These are phyloP conservation scores for Umimayanthus kanabou DNA, from an alignment of 92 coral and sea anemone genomes.

Conservation along the genomic window DNA sequence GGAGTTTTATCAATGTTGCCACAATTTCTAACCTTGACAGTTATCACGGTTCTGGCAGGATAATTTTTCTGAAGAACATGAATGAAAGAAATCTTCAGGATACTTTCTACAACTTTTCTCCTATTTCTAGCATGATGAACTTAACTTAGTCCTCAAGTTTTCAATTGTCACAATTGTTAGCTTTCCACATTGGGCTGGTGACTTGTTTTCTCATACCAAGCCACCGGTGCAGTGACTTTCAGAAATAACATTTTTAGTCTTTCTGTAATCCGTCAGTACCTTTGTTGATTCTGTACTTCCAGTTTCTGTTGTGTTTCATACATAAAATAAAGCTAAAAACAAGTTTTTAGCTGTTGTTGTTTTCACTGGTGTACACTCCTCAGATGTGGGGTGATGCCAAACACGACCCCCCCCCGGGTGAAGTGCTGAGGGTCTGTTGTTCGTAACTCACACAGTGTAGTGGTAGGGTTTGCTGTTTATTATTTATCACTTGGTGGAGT, in stretches of 20 bases:
- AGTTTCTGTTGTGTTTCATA: background rate
- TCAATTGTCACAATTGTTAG: background rate
- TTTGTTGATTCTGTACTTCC: background rate
- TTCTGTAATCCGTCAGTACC: background rate
- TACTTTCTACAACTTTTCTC: background rate
- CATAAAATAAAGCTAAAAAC: background rate
- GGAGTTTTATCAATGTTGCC: too few species aligned
- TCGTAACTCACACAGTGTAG: too few species aligned
- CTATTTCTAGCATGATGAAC: background rate
- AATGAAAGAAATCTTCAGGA: background rate
- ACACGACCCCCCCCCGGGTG: too few species aligned
- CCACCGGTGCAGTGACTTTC: background rate
- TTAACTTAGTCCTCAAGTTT: too few species aligned
- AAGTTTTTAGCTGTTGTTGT: background rate
- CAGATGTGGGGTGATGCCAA: too few species aligned
- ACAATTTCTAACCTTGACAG: background rate
- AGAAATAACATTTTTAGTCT: too few species aligned
- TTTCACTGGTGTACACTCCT: too few species aligned
- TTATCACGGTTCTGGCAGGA: background rate
- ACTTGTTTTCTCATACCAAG: background rate
- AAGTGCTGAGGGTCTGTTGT: too few species aligned
- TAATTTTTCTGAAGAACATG: background rate
- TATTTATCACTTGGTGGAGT: too few species aligned
- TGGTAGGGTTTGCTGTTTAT: too few species aligned
- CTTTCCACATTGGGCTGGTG: background rate